A percentile compares a stretch with the other conserved stretches of the same genome.
These are phyloP conservation scores for Helogale parvula DNA, from an alignment of 2,113 vertebrate genomes.

Conservation along the genomic window DNA sequence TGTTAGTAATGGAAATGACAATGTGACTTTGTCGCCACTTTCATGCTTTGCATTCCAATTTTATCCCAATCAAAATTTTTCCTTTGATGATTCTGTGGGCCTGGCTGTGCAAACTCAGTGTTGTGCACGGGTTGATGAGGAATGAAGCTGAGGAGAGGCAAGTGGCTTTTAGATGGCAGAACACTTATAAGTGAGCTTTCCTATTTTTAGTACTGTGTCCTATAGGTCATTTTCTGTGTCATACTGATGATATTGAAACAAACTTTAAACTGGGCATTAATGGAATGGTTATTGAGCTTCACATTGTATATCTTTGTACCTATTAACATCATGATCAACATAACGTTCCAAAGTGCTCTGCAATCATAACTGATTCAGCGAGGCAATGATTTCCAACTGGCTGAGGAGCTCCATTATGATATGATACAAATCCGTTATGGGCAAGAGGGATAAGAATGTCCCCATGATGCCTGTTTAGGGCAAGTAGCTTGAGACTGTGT, in stretches of 20 bases:
- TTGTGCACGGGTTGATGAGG: neutral
- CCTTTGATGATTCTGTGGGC: neutral
- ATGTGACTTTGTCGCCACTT: neutral
- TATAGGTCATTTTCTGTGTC: slow-evolving; percentile 24
- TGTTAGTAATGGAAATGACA: neutral
- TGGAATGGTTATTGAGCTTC: slow-evolving; percentile 40
- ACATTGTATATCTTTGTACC: neutral
- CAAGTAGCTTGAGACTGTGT: neutral
- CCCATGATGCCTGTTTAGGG: neutral
- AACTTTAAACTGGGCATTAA: slow-evolving; percentile 23
- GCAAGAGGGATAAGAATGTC: slow-evolving; percentile 14
- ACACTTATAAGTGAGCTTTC: neutral
- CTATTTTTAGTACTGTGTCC: neutral
- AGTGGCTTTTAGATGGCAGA: neutral
- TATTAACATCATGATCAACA: slow-evolving; percentile 38
- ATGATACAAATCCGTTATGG: slow-evolving; percentile 42
- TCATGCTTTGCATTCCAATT: slow-evolving; percentile 30
- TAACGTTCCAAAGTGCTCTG: neutral
- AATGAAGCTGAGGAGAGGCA: neutral
- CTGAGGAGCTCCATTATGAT: slow-evolving; percentile 49
- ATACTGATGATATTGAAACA: neutral
- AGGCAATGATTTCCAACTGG: slow-evolving; percentile 42
- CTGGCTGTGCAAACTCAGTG: neutral
- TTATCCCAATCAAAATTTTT: neutral
- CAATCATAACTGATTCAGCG: slow-evolving; percentile 63